Evolutionary conservation across 2,888 invertebrate species (phyloP), one percentile per base, ranked within the genome.

Genomic region (Serripes groenlandicus): DNA sequence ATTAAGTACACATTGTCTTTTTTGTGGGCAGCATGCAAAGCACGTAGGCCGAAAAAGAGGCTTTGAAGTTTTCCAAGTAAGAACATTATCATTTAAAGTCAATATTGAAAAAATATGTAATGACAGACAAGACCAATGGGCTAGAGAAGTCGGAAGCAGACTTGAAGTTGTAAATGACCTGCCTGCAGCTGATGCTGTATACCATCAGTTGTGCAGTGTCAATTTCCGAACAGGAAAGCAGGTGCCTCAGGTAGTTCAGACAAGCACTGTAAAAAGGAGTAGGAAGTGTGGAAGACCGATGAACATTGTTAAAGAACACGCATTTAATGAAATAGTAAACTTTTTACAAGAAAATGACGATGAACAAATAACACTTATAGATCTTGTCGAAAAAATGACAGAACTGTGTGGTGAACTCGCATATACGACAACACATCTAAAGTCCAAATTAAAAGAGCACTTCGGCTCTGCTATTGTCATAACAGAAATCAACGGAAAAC

Each of bases 401-500:
- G 75, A 71, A 21, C 1, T 42, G 34, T 64, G 73, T 60, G 75
- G 72, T 30, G 75, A 75, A 42, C 70, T 42, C 28, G 68, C 74
- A 42, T 84, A 75, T 30, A 73, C 68, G 15, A 34, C 70, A 15
- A 60, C 23, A 21, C 77, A 85, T 35, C 78, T 90, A 87, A 88
- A 88, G 37, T 71, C 64, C 18, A 86, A 78, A 80, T 28, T 88
- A 11, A 18, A 70, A 58, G 78, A 83, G 69, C 76, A 86, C 54
- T 90, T 88, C 76, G 86, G 88, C 11, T 37, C 86, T 15, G 69
- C 70, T 23, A 75, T 90, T 26, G 30, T 83, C 1, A 85, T 89
- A 18, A 80, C 85, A 23, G 82, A 84, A 21, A 66, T 82, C 30
- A 81, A 85, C 58, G 84, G 86, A 30, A 84, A 79, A 64, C 30